Conservation (phyloP, 1,140 invertebrate species). For the Apis laboriosa region DNA sequence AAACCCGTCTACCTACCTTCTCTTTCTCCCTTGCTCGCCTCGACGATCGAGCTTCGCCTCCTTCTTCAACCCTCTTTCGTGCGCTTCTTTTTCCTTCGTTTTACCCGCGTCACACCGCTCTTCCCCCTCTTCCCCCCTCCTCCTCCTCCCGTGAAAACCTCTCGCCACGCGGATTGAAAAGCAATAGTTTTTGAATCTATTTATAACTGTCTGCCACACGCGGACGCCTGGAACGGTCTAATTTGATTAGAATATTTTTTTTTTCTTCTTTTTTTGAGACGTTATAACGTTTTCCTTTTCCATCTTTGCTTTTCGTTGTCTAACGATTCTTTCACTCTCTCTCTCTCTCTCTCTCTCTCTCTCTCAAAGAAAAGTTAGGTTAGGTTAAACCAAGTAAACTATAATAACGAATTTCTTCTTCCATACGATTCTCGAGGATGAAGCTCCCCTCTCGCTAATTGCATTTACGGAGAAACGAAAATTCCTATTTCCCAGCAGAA, state of each 20-base stretch:
- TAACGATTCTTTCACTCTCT: no score
- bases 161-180: constrained; percentile 67
- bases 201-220: constrained; percentile 70
- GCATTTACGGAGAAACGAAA: no score
- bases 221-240: constrained; percentile 29
- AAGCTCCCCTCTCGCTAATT: no score
- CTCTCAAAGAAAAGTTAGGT: no score
- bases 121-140: not conserved
- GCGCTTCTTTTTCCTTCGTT: constrained; percentile 55
- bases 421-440: no score
- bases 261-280: rapidly evolving
- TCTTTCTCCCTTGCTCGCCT: not conserved
- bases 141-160: constrained; percentile 38
- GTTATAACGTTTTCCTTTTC: no score
- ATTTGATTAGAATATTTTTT: constrained; percentile 43
- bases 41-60: constrained; percentile 24
- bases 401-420: no score
- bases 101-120: constrained; percentile 25
- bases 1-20: constrained; percentile 30
- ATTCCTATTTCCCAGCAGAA: no score
- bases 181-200: constrained; percentile 73
- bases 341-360: no score
- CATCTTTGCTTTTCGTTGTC: no score
- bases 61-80: constrained; percentile 39
- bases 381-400: no score